Base-by-base conservation (phyloP, 2,113 vertebrate genomes). In the Nyctibius bracteatus region DNA sequence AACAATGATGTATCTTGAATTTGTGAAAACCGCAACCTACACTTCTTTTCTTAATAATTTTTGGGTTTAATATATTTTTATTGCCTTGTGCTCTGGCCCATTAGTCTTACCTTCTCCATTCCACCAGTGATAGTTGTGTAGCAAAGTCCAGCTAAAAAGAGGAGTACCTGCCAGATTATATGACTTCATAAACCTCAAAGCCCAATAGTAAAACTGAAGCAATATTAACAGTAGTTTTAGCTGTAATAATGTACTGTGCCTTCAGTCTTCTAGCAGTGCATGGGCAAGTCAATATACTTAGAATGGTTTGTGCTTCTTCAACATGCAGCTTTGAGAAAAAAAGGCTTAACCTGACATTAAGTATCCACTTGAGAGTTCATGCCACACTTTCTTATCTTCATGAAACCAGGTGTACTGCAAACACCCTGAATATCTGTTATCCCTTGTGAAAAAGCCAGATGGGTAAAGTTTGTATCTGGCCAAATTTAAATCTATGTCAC, bases 311-410 rank as follows among this genome's bases (percentile, higher is more conserved):
- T 57, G 33, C 44, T 63, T 89, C 83, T 94, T 90, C 44, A 81
- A 23, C 23, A 73, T 70, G 11, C 9, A 62, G 51, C 81, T 94
- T 91, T 68, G 27, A 81, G 17, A 16, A 83, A 88, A 70, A 52
- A 78, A 63, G 5, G 28, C 77, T 91, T 92, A 87, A 79, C 81
- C 57, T 95, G 95, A 81, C 54, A 95, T 95, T 96, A 97, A 93
- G 44, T 91, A 92, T 92, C 75, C 57, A 90, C 55, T 88, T 81
- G 86, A 84, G 81, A 95, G 47, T 81, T 80, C 72, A 87, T 88
- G 79, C 62, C 82, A 90, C 22, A 31, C 8, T 14, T 87, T 91
- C 66, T 70, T 95, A 47, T 95, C 95, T 95, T 73, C 58, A 88
- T 81, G 87, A 96, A 95, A 28, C 46, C 92, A 96, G 39, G 30